phyloP scores from a whole-genome alignment of 2,113 vertebrate species.

The Heterochromis multidens region DNA sequence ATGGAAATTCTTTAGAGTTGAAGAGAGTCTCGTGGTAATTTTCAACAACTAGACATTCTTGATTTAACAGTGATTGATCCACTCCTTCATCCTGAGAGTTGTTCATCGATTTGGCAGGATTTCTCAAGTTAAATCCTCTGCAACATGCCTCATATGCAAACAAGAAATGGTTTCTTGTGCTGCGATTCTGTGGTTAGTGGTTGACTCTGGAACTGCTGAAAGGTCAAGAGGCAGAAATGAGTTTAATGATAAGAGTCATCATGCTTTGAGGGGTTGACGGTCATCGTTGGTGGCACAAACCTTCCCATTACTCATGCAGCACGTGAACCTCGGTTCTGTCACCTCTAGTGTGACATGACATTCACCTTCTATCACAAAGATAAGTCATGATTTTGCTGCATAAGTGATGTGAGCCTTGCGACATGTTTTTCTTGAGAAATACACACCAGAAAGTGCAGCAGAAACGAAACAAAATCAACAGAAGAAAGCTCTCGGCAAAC shows the following conservation, averaged over 20 bases:
- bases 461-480: not conserved
- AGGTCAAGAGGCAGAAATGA: slow-evolving; percentile 41
- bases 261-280: not conserved
- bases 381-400: not conserved
- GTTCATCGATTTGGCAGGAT: not conserved
- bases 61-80: not conserved
- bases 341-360: slow-evolving; percentile 4
- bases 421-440: not conserved
- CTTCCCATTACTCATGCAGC: slow-evolving; percentile 34
- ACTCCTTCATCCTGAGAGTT: not conserved
- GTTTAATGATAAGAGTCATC: slow-evolving; percentile 44
- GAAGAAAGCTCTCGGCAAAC: not conserved
- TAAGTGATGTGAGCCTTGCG: not conserved
- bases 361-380: not conserved
- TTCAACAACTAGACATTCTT: not conserved
- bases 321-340: slow-evolving; percentile 12
- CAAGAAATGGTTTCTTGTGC: not conserved
- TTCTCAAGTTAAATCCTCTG: slow-evolving; percentile 12
- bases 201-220: slow-evolving; percentile 18
- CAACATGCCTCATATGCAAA: not conserved
- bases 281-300: not conserved
- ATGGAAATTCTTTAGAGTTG: not conserved
- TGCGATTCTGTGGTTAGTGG: not conserved
- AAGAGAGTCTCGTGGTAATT: not conserved
- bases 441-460: not conserved